phyloP scores from a whole-genome alignment of 2,888 invertebrate genomes.

The Drosophila stalkeri region DNA sequence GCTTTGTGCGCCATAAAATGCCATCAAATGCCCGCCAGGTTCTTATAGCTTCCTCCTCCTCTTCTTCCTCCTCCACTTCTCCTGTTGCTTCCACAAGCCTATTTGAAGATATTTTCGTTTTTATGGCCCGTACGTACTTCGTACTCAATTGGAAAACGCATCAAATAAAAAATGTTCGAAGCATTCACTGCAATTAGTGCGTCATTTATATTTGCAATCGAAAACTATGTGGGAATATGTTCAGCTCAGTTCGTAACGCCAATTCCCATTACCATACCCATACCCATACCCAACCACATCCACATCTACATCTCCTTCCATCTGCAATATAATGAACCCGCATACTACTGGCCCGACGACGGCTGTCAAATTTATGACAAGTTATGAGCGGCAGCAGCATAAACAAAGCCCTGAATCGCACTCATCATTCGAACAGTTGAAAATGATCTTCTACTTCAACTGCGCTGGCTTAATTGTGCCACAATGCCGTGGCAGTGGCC shows the following conservation, averaged over 20 bases:
- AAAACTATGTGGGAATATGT: conserved; percentile 70
- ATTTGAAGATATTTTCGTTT: conserved; percentile 39
- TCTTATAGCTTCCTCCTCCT: conserved; percentile 19
- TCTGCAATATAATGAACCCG: conserved; percentile 62
- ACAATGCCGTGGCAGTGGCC: conserved; percentile 17
- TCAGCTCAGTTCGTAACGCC: conserved; percentile 9
- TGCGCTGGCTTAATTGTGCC: conserved; percentile 48
- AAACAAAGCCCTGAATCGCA: conserved; percentile 64
- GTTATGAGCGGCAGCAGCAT: conserved; percentile 73
- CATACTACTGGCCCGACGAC: conserved; percentile 41
- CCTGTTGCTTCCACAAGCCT: neutral
- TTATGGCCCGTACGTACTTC: conserved; percentile 52
- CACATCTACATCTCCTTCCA: conserved; percentile 1
- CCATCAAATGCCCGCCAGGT: conserved; percentile 55
- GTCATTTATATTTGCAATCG: conserved; percentile 78
- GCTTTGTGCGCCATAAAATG: conserved; percentile 71
- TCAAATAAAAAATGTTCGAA: conserved; percentile 45
- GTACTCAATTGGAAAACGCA: conserved; percentile 61
- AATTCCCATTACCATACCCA: neutral
- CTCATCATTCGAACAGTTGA: conserved; percentile 46
- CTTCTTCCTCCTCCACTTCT: neutral
- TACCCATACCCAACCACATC: conserved; percentile 1
- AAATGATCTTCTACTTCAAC: conserved; percentile 49
- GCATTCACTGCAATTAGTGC: conserved; percentile 73
- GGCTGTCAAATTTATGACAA: conserved; percentile 80